Evolutionary conservation across 2,888 invertebrate species (phyloP).

Genomic region (Busseola fusca): DNA sequence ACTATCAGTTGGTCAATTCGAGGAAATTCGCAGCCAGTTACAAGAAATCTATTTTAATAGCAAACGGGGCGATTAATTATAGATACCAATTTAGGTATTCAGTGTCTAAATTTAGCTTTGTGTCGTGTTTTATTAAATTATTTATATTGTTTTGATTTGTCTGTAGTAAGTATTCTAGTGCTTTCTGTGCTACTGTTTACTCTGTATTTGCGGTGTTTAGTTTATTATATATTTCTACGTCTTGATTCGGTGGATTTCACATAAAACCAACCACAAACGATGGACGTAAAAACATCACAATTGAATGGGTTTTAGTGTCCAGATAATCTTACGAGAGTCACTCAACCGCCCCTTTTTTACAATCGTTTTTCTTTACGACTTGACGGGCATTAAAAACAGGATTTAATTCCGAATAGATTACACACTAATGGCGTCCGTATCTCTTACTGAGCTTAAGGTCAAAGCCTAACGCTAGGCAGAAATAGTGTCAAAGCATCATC

Average conservation of each 20-base stretch:
- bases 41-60: slow-evolving; percentile 35
- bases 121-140: not conserved
- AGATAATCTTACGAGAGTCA: slow-evolving; percentile 28
- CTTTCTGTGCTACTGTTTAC: not conserved
- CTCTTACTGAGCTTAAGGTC: slow-evolving; percentile 3
- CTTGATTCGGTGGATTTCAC: not conserved
- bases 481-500: not conserved
- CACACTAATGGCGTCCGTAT: slow-evolving; percentile 21
- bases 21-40: slow-evolving; percentile 41
- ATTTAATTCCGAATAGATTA: slow-evolving; percentile 39
- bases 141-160: not conserved
- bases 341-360: slow-evolving; percentile 37
- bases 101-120: not conserved
- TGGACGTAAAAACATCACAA: slow-evolving; percentile 31
- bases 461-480: not conserved
- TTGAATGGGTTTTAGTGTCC: slow-evolving; percentile 44
- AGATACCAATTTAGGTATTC: not conserved
- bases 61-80: slow-evolving; percentile 1
- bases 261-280: slow-evolving; percentile 1
- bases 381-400: slow-evolving; percentile 23
- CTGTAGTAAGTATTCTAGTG: not conserved
- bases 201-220: not conserved
- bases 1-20: slow-evolving; percentile 42
- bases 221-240: not conserved
- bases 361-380: slow-evolving; percentile 39